phyloP scores from a whole-genome alignment of 2,888 invertebrate species.

The Macrophya alboannulata region DNA sequence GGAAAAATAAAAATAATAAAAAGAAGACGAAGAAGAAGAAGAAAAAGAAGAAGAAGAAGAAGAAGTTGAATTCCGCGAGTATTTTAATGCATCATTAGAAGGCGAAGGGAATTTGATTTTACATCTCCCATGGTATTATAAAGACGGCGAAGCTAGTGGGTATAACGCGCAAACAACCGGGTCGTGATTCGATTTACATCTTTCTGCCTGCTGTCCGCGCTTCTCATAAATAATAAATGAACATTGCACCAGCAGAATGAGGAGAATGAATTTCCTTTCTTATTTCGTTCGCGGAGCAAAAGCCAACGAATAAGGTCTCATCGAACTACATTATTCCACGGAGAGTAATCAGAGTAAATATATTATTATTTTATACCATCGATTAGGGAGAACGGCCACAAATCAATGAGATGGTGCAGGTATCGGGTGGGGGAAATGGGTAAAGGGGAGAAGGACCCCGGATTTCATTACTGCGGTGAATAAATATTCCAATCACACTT shows the following conservation, averaged over 20 bases:
- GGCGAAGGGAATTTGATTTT: constrained; percentile 10
- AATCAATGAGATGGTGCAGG: background rate
- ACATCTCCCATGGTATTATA: background rate
- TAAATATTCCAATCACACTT: constrained; percentile 50
- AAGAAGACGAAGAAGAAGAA: background rate
- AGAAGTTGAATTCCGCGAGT: background rate
- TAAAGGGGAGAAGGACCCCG: background rate
- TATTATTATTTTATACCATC: constrained; percentile 37
- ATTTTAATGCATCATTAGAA: constrained; percentile 40
- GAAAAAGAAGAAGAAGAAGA: background rate
- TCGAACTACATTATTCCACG: background rate
- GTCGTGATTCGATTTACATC: constrained; percentile 40
- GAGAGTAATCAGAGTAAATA: constrained; percentile 21
- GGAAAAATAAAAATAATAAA: background rate
- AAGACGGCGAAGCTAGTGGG: background rate
- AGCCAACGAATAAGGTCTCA: background rate
- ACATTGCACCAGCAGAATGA: constrained; percentile 12
- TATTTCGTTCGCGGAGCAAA: background rate
- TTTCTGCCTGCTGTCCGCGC: background rate
- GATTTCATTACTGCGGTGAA: constrained; percentile 46
- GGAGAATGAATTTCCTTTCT: background rate
- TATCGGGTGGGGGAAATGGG: background rate
- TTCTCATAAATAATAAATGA: constrained; percentile 49
- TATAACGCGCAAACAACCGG: constrained; percentile 12
- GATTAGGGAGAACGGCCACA: constrained; percentile 26